phyloP scores from a whole-genome alignment of 2,113 vertebrate genomes.

The Proterorhinus semilunaris region DNA sequence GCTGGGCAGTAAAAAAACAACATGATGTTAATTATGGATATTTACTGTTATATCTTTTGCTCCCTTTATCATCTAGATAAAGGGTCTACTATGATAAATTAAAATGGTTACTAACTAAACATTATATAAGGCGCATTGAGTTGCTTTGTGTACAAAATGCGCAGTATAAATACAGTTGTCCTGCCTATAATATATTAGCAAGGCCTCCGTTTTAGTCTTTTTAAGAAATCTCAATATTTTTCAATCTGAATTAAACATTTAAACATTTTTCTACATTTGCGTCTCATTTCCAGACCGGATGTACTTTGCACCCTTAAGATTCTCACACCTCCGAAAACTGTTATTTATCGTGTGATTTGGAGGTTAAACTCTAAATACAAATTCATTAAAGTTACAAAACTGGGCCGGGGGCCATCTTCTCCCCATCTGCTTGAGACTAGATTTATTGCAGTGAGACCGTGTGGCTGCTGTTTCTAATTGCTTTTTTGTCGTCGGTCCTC shows the following conservation, averaged over 20 bases:
- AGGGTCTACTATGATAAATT: too few relatives aligned
- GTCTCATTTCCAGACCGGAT: neutral
- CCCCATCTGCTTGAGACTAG: constrained; percentile 45
- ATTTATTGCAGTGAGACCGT: constrained; percentile 55
- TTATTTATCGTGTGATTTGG: constrained; percentile 14
- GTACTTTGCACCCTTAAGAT: neutral
- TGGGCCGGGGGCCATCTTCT: constrained; percentile 46
- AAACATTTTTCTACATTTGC: neutral
- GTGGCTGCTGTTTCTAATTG: constrained; percentile 48
- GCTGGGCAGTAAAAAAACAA: constrained; percentile 3
- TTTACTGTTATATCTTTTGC: constrained; percentile 16
- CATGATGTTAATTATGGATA: constrained; percentile 1
- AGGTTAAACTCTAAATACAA: constrained; percentile 33
- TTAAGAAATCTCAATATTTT: neutral
- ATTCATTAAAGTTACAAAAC: constrained; percentile 56
- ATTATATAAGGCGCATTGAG: too few relatives aligned
- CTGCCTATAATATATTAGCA: too few relatives aligned
- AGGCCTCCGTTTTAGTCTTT: too few relatives aligned
- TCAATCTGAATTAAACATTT: neutral
- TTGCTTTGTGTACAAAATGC: too few relatives aligned
- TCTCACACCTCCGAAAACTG: constrained; percentile 2
- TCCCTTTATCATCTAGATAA: neutral
- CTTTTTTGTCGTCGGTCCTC: constrained; percentile 52
- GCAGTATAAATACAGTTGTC: too few relatives aligned
- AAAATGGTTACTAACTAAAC: too few relatives aligned